Evolutionary conservation across 1,140 invertebrate species (phyloP), one percentile per base, ranked within the genome.

Genomic region (Gryon sp.): DNA sequence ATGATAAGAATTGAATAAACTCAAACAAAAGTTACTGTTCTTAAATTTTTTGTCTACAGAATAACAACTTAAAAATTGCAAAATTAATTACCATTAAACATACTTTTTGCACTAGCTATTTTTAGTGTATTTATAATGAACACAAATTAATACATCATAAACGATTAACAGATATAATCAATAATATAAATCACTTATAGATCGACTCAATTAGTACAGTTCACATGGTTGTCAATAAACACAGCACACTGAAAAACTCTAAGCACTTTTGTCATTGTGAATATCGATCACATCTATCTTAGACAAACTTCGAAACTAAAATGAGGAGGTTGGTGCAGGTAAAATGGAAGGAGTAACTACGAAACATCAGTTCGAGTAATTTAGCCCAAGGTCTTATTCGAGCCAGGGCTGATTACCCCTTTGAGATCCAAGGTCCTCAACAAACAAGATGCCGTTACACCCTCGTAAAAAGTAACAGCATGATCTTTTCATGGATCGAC

Each of bases 371-470:
- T 1, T 14, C 11, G 59, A 75, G 62, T 72, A 77, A 82, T 82
- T 83, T 74, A 43, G 68, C 79, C 77, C 83, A 85, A 87, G 84
- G 86, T 82, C 83, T 80, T 74, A 34, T 57, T 48, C 38, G 63
- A 76, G 76, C 74, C n/a, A 82, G 83, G 85, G 82, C 82, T 85
- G 86, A 87, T 89, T 88, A 89, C 87, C 88, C 88, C 86, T 89
- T 89, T 88, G 87, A 77, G 81, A 84, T 59, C 76, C 84, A 87
- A 88, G 86, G 84, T 79, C 81, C 68, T 81, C 45, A 60, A 41
- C 46, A 59, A 73, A 63, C 69, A 55, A 76, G 52, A 63, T 53
- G 48, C 66, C 62, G 53, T 68, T 76, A 65, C 77, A 43, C 62
- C 70, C 73, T 80, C 81, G 57, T 83, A 83, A 87, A 84, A 86